Conservation (phyloP, 2,113 vertebrate genomes). For the Eulemur macaco region DNA sequence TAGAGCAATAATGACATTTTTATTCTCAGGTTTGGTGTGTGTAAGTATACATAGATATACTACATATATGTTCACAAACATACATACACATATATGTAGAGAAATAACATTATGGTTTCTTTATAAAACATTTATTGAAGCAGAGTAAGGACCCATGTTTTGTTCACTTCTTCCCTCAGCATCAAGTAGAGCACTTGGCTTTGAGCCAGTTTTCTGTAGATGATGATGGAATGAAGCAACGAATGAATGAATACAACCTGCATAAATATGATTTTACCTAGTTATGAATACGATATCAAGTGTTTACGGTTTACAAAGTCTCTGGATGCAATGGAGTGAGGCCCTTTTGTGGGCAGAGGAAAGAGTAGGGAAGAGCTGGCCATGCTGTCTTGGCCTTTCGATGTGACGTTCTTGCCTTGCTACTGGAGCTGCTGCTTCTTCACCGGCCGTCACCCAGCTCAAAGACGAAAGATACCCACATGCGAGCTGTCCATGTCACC, state of each 20-base stretch:
- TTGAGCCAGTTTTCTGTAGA: background rate
- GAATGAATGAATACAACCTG: background rate
- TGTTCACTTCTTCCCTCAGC: background rate
- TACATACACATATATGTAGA: background rate
- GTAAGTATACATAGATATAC: background rate
- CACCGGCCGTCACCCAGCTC: background rate
- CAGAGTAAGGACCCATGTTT: background rate
- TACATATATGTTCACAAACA: background rate
- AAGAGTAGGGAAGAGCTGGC: background rate
- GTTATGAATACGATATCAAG: background rate
- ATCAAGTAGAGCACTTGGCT: background rate
- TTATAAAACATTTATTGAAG: background rate
- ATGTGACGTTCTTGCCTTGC: background rate
- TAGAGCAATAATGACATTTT: background rate
- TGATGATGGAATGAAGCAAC: background rate
- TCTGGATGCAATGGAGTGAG: background rate
- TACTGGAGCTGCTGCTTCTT: background rate
- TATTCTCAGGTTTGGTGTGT: background rate
- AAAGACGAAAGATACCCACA: background rate
- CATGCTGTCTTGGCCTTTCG: accelerated
- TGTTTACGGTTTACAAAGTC: background rate
- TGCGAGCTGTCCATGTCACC: background rate
- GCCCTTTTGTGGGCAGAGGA: background rate
- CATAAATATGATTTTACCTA: background rate
- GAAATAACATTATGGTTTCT: background rate